A percentile compares a stretch with the other conserved stretches of the same genome.
Conservation (phyloP, 2,113 vertebrate genomes). For the Gymnarchus niloticus region DNA sequence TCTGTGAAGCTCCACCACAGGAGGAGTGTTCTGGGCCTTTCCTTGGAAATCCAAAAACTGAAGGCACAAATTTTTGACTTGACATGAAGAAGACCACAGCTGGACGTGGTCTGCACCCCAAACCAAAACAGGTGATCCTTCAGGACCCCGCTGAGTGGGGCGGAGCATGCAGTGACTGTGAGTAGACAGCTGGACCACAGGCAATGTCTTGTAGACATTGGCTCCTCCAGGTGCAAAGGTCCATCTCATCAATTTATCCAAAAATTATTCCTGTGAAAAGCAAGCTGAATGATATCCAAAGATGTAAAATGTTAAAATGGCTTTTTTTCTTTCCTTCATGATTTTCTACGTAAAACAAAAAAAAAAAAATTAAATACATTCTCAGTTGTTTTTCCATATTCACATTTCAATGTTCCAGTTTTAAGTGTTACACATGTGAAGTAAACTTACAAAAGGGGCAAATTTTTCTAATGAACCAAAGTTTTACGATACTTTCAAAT, state of each 20-base stretch:
- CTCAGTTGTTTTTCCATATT: constrained; percentile 31
- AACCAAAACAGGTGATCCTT: constrained; percentile 31
- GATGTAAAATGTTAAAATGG: constrained; percentile 58
- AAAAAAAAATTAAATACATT: constrained; percentile 27
- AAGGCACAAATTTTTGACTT: background rate
- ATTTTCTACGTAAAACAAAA: constrained; percentile 34
- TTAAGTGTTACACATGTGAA: constrained; percentile 36
- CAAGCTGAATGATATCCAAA: constrained; percentile 64
- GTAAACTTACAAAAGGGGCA: constrained; percentile 13
- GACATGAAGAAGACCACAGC: background rate
- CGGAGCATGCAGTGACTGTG: constrained; percentile 30
- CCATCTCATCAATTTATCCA: constrained; percentile 45
- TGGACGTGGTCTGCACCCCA: constrained; percentile 18
- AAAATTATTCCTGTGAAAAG: constrained; percentile 55
- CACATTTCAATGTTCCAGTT: constrained; percentile 39
- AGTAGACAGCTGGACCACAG: constrained; percentile 31
- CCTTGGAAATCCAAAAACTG: constrained; percentile 7
- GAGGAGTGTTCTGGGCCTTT: constrained; percentile 26
- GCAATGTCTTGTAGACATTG: constrained; percentile 28
- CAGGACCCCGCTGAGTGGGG: constrained; percentile 24
- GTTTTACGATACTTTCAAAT: constrained; percentile 39
- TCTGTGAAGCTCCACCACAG: constrained; percentile 18
- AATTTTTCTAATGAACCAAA: constrained; percentile 55
- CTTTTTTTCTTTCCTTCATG: constrained; percentile 45
- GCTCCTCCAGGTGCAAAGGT: constrained; percentile 28